Conservation (phyloP, 1,140 invertebrate genomes). For the Drosophila melanica region DNA sequence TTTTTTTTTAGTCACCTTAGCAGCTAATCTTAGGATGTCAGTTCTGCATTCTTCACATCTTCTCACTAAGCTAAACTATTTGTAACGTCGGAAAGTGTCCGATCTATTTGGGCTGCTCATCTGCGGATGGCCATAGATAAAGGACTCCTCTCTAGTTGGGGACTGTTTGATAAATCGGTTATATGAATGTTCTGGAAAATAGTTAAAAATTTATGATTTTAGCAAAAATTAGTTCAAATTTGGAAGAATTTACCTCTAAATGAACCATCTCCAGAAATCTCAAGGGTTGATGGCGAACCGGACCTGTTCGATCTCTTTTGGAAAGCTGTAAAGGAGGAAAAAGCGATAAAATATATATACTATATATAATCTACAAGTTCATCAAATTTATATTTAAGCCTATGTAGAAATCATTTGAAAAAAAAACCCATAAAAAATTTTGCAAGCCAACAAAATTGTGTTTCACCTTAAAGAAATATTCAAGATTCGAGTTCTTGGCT, state of each 20-base stretch:
- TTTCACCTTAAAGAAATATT: neutral
- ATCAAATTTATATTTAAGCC: too few relatives aligned
- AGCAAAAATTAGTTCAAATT: too few relatives aligned
- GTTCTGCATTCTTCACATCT: neutral
- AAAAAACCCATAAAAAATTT: too few relatives aligned
- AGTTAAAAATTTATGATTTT: neutral
- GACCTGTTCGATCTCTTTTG: too few relatives aligned
- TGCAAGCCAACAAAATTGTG: too few relatives aligned
- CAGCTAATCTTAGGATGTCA: slow-evolving; percentile 7
- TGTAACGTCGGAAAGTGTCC: slow-evolving; percentile 22
- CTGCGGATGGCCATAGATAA: slow-evolving; percentile 47
- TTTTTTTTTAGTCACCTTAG: neutral
- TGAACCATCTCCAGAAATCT: neutral
- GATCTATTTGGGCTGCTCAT: slow-evolving; percentile 31
- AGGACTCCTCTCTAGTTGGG: slow-evolving; percentile 21
- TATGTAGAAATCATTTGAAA: too few relatives aligned
- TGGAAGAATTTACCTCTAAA: neutral
- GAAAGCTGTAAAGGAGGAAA: too few relatives aligned
- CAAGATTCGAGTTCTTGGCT: slow-evolving; percentile 3
- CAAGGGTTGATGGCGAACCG: too few relatives aligned
- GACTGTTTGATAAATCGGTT: neutral
- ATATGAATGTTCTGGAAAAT: slow-evolving; percentile 5
- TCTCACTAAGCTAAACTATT: slow-evolving; percentile 14
- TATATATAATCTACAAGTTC: too few relatives aligned
- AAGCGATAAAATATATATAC: too few relatives aligned